phyloP scores from a whole-genome alignment of 2,113 vertebrate species.

The Toxotes chatareus region DNA sequence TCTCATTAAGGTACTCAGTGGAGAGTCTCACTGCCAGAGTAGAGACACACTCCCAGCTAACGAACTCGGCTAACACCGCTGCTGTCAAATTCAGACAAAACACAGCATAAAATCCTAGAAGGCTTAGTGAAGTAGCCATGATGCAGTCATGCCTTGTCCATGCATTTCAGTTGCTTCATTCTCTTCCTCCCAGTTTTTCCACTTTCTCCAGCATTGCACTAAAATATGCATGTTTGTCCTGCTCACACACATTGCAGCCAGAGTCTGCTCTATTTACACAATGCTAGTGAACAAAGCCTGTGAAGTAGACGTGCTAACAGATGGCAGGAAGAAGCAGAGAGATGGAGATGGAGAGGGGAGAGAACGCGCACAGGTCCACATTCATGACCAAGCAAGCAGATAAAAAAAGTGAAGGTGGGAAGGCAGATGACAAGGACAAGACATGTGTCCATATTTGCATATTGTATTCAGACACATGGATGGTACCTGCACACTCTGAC shows the following conservation, averaged over 20 bases:
- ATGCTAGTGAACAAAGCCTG: constrained; percentile 32
- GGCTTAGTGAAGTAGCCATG: not conserved
- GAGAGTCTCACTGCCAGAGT: constrained; percentile 36
- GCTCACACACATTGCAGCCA: constrained; percentile 33
- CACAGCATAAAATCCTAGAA: constrained; percentile 9
- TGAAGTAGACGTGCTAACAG: constrained; percentile 58
- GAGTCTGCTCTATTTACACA: constrained; percentile 58
- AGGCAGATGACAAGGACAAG: constrained; percentile 11
- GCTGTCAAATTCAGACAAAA: constrained; percentile 44
- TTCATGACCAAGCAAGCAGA: constrained; percentile 10
- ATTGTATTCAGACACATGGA: constrained; percentile 33
- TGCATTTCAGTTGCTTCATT: constrained; percentile 40
- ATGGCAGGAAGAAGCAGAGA: constrained; percentile 46
- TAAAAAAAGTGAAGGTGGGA: constrained; percentile 8
- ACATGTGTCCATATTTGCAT: constrained; percentile 16
- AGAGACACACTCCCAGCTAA: constrained; percentile 42
- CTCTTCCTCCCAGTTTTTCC: not conserved
- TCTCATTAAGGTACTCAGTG: constrained; percentile 68
- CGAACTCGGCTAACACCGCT: constrained; percentile 31
- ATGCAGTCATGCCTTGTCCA: constrained; percentile 8
- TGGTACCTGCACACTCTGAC: constrained; percentile 24
- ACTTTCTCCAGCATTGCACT: constrained; percentile 7
- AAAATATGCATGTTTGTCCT: constrained; percentile 23
- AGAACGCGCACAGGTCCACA: constrained; percentile 38
- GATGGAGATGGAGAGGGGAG: constrained; percentile 26